Evolutionary conservation across 2,888 invertebrate genomes (phyloP).

Genomic region (Villa cingulata): DNA sequence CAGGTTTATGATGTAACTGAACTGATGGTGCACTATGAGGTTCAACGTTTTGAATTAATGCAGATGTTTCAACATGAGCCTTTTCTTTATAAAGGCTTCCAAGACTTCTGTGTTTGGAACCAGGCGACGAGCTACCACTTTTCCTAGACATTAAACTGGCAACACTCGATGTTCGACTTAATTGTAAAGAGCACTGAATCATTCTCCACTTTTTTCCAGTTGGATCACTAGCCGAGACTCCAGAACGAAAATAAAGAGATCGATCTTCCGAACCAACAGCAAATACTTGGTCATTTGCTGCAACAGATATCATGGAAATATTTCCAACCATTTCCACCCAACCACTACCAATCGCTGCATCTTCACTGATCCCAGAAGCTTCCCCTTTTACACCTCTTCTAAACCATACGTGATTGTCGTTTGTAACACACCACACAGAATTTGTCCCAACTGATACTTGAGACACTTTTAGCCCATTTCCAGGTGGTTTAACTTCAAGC

Average conservation of each 20-base stretch:
- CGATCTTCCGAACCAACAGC: conserved; percentile 74
- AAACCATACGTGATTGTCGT: conserved; percentile 78
- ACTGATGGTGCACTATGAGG: conserved; percentile 61
- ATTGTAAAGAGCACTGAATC: conserved; percentile 65
- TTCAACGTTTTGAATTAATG: conserved; percentile 38
- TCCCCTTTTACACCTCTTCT: conserved; percentile 59
- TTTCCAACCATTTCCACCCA: conserved; percentile 86
- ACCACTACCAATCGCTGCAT: conserved; percentile 63
- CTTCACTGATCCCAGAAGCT: conserved; percentile 56
- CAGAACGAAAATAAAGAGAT: conserved; percentile 64
- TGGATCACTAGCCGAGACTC: conserved; percentile 57
- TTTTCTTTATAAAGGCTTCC: conserved; percentile 39
- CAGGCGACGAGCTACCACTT: conserved; percentile 38
- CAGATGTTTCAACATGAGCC: conserved; percentile 33
- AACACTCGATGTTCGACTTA: conserved; percentile 69
- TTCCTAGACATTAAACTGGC: conserved; percentile 50
- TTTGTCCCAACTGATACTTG: conserved; percentile 73
- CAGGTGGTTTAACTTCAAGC: conserved; percentile 67
- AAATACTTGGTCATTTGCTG: conserved; percentile 79
- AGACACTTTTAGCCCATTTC: conserved; percentile 51
- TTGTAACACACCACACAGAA: conserved; percentile 62
- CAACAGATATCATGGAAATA: conserved; percentile 71
- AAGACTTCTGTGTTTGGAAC: conserved; percentile 56
- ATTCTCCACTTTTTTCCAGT: conserved; percentile 80
- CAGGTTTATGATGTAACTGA: conserved; percentile 32